phyloP scores from a whole-genome alignment of 2,888 invertebrate genomes.

The Opisthograptis luteolata region DNA sequence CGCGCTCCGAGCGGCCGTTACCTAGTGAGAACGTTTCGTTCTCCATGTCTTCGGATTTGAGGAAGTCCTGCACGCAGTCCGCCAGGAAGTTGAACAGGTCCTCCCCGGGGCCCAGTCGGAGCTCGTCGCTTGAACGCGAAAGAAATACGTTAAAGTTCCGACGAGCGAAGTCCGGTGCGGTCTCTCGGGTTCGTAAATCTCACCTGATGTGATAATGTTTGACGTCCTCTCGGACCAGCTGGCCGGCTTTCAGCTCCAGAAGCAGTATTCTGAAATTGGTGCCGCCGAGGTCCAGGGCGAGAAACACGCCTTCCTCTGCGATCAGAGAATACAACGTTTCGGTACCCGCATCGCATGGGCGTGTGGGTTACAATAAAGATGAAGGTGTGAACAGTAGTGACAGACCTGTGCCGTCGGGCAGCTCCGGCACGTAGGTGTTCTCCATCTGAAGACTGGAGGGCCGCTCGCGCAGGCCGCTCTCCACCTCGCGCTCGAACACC shows the following conservation, averaged over 20 bases:
- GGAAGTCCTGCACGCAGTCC: constrained; percentile 88
- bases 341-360: too few species aligned
- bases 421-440: constrained; percentile 90
- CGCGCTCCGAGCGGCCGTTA: too few species aligned
- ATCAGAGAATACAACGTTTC: constrained; percentile 8
- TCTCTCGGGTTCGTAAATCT: background rate
- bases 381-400: background rate
- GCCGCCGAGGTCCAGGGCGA: constrained; percentile 92
- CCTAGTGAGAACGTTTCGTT: constrained; percentile 86
- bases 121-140: constrained; percentile 70
- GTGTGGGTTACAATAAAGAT: background rate
- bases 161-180: too few species aligned
- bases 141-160: too few species aligned
- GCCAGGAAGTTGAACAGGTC: constrained; percentile 90
- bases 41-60: constrained; percentile 84
- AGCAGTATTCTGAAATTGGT: constrained; percentile 91
- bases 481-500: constrained; percentile 86
- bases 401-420: constrained; percentile 88
- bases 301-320: constrained; percentile 88
- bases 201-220: constrained; percentile 85
- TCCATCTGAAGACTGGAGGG: constrained; percentile 90
- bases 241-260: constrained; percentile 84
- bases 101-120: constrained; percentile 86
- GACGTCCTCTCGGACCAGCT: constrained; percentile 83
- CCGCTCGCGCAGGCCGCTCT: constrained; percentile 84